Base-by-base conservation (phyloP, 2,113 vertebrate species). In the Malurus melanocephalus region DNA sequence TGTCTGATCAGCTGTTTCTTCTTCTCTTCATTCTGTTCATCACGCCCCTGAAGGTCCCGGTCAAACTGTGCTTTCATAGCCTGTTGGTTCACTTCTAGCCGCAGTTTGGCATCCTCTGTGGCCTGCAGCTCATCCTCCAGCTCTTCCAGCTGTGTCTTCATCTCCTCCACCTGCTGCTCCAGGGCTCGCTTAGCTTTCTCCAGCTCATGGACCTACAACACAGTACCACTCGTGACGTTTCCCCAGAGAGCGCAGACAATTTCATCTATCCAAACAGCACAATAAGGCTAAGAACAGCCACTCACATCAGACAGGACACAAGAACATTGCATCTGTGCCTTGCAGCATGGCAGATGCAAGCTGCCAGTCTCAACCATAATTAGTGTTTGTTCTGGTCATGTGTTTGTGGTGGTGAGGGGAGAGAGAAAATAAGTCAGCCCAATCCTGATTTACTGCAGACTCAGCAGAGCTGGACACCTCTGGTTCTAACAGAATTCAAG, bases 101-200 rank as follows among this genome's bases (percentile, higher is more conserved):
- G 96, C 94, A 99, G 97, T 89, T 99, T 99, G 96, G 99, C 99
- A 3, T 99, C 99, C 91, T 99, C 99, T 0, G 99, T 99, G 92
- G 98, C 99, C 97, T 99, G 99, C 40, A 99, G 98, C 91, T 99
- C 99, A 10, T 99, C 99, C 95, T 99, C 99, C 95, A 99, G 97
- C 95, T 99, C 99, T 93, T 99, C 99, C 48, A 99, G 96, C 95
- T 99, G 99, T 1, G 98, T 99, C 96, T 97, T 98, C 99, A 99
- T 99, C 97, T 99, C 99, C 75, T 99, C 99, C 92, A 99, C 98
- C 96, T 99, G 99, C 96, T 99, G 99, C 91, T 99, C 99, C 97
- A 99, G 96, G 16, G 98, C 93, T 38, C 99, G 97, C 95, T 99
- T 99, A 4, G 98, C 96, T 93, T 99, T 99, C 97, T 99, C 99